Evolutionary conservation across 1,140 invertebrate genomes (phyloP), one percentile per base, ranked within the genome.

Genomic region (Heliconius nattereri): DNA sequence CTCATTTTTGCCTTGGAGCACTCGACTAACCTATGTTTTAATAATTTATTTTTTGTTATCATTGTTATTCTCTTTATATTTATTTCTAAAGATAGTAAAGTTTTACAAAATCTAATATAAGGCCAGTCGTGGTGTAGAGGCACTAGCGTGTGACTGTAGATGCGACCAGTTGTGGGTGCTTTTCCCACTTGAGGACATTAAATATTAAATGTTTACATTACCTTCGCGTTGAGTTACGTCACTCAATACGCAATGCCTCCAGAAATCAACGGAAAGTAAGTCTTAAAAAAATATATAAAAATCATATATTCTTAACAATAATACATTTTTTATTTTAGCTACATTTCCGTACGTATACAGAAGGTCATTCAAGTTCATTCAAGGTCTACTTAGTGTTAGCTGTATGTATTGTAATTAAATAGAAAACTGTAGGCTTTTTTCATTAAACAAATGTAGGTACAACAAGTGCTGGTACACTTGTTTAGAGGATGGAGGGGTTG

Each of bases 1-100:
- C 40, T 84, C 77, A 80, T 82, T 81, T 80, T 45, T 78, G 70
- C 40, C n/a, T 35, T 66, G 57, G 37, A 37, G 35, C 40, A 72
- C 32, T 37, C 60, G 60, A 26, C 13, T 66, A 66, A 66, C 60
- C 26, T 66, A 29, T 66, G 60, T 66, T 72, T 8, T 37, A 23
- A 16, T 37, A 40, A 26, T 5, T 72, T 6, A n/a, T 72, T n/a
- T 35, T 72, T 37, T 37, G 20, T 37, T 20, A 37, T 11, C 16
- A 72, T 37, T 72, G 16, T n/a, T 37, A 37, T 72, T 8, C n/a
- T 2, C 0, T 37, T 37, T 72, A n/a, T 19, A 60, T 60, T 11
- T 16, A 45, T 45, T 16, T 45, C 16, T 45, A 5, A 26, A 23
- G 54, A n/a, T 11, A 20, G 1, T 52, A 20, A 20, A 20, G 2